phyloP scores from a whole-genome alignment of 2,113 vertebrate species.

The Sceloporus undulatus region DNA sequence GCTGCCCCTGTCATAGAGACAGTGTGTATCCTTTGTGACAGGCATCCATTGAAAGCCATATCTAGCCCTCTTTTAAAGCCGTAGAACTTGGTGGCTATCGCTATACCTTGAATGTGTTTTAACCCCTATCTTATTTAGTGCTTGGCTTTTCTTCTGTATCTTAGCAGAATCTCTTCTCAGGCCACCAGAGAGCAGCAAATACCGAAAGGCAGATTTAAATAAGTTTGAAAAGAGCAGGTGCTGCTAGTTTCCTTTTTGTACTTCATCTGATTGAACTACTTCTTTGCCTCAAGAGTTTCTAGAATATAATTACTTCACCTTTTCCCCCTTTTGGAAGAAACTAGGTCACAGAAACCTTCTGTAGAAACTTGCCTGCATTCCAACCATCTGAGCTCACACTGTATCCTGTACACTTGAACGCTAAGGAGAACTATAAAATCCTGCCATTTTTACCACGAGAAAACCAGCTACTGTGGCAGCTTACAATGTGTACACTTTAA shows the following conservation, averaged over 20 bases:
- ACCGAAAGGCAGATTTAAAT: not conserved
- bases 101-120: not conserved
- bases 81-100: not conserved
- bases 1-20: not conserved
- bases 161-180: not conserved
- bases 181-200: conserved; percentile 75
- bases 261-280: not conserved
- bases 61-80: not conserved
- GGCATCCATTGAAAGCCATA: not conserved
- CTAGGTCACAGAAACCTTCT: accelerated
- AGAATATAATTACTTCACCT: not conserved
- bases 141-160: not conserved
- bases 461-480: not conserved
- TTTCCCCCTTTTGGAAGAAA: not conserved
- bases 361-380: not conserved
- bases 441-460: not conserved
- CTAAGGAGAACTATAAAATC: not conserved
- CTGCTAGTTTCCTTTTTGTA: accelerated
- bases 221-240: not conserved
- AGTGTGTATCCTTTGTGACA: not conserved
- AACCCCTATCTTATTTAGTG: not conserved
- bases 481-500: not conserved
- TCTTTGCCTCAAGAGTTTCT: not conserved
- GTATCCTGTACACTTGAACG: not conserved
- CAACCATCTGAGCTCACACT: not conserved